Conservation (phyloP, 2,797 vertebrate species). For the Gymnopithys bicolor region DNA sequence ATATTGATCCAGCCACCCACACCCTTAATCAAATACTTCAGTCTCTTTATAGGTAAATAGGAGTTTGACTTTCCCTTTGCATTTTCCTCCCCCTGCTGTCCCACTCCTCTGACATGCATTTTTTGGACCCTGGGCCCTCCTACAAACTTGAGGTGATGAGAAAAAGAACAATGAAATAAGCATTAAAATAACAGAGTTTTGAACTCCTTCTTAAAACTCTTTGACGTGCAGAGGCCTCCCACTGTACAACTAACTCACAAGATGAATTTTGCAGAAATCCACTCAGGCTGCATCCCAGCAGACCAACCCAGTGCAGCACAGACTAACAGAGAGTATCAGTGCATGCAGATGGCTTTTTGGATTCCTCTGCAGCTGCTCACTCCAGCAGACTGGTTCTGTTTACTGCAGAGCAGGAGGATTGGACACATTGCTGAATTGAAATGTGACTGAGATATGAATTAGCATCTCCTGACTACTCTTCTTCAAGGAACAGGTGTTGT, state of each 20-base stretch:
- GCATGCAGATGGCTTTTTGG: background rate
- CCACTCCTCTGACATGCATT: background rate
- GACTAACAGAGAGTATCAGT: background rate
- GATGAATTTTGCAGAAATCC: background rate
- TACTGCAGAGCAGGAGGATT: background rate
- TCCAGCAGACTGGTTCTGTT: background rate
- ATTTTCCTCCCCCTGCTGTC: background rate
- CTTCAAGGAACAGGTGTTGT: background rate
- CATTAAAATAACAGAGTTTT: background rate
- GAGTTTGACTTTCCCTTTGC: accelerated
- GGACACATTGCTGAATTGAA: background rate
- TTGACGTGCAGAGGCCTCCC: background rate
- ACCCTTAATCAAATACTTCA: background rate
- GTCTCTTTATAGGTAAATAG: background rate
- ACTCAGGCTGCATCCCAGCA: background rate
- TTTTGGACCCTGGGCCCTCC: background rate
- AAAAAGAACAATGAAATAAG: background rate
- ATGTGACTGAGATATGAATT: background rate
- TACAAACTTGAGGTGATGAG: background rate
- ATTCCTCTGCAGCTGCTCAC: background rate
- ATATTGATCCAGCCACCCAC: background rate
- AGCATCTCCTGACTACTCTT: background rate
- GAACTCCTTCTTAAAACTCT: background rate
- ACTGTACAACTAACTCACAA: background rate
- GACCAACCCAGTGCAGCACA: background rate